phyloP scores from a whole-genome alignment of 1,140 invertebrate species.

The Bombus sylvicola region DNA sequence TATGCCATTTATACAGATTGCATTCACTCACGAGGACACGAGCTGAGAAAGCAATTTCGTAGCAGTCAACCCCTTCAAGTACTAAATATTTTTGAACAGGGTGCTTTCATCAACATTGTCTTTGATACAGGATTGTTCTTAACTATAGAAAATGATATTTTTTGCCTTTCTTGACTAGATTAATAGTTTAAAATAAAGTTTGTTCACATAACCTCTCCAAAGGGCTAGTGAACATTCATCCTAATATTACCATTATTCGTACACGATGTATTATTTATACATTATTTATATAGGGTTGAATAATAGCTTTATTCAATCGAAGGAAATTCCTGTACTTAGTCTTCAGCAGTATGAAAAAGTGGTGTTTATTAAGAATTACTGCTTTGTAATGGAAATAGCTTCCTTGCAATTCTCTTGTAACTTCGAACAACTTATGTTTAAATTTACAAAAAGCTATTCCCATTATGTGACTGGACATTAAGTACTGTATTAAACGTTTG shows the following conservation, averaged over 20 bases:
- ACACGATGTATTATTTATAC: constrained; percentile 21
- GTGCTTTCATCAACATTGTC: neutral
- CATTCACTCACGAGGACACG: constrained; percentile 51
- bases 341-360: neutral
- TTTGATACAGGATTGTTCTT: constrained; percentile 4
- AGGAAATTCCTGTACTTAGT: neutral
- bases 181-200: neutral
- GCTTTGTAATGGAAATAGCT: neutral
- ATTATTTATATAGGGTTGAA: constrained; percentile 18
- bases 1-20: constrained; percentile 62
- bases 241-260: neutral
- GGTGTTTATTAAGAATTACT: neutral
- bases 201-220: constrained; percentile 1
- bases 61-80: constrained; percentile 15
- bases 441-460: neutral
- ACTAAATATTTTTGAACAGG: neutral
- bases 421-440: neutral
- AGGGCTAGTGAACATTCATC: neutral
- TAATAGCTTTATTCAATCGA: neutral
- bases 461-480: neutral
- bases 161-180: neutral
- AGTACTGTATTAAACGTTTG: neutral
- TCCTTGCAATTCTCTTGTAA: neutral
- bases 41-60: constrained; percentile 31
- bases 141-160: neutral